Base-by-base conservation (phyloP, 1,140 invertebrate species). In the Drosophila ficusphila region DNA sequence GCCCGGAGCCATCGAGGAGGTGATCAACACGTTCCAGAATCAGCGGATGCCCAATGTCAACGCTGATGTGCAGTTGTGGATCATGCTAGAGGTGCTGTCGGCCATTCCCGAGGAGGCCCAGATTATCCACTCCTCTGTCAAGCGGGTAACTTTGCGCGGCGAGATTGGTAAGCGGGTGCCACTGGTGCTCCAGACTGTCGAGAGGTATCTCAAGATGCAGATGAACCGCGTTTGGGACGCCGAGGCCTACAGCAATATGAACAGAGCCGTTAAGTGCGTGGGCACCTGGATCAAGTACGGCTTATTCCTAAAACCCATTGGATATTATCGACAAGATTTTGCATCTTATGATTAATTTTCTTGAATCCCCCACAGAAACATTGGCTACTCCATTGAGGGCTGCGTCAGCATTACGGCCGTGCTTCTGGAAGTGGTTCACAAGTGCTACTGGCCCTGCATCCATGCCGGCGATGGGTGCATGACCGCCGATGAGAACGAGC, bases 41-140 rank as follows among this genome's bases (percentile, higher is more conserved):
- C 92, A 93, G 76, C 93, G 93, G 76, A 92, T 94, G 57, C 93
- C 94, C 21, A 93, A 93, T 69, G 89, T 94, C 25, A 86, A 65
- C 34, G 79, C 62, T 77, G 92, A 83, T 90, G 92, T 78, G 78
- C 92, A 86, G 72, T 86, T 93, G 52, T 93, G 93, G 92, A 94
- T 96, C 31, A 92, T 97, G 73, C 90, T 97, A 29, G 95, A 96
- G 91, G 94, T 95, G 11, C 92, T 97, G 19, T 95, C 94, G 72
- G 94, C 96, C 51, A 94, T 98, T 81, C 96, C 96, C 12, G 95
- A 96, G 93, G 96, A 98, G 92, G 70, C 83, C 9, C 90, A 81
- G 38, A 74, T 81, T 5, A 89, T 91, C 44, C 89, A 90, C 16
- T 90, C 90, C 0, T 91, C 91, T 1, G 86, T 91, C 0, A 90